Evolutionary conservation across 2,888 invertebrate species (phyloP), one percentile per base, ranked within the genome.

Genomic region (Lepidochitona cinerea): DNA sequence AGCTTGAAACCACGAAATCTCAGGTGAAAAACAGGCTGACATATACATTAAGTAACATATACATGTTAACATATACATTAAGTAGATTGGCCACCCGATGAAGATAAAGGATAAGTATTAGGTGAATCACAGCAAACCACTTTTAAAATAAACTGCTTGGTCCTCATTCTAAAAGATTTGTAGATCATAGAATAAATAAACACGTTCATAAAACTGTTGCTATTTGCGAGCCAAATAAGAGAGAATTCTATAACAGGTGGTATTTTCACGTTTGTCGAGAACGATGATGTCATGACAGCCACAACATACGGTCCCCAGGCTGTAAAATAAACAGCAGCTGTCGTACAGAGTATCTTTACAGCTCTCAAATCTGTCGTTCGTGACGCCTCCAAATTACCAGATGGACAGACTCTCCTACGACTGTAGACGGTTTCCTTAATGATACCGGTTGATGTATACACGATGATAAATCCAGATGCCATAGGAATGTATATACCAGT

Each of bases 121-220:
- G n/a, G n/a, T n/a, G n/a, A n/a, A n/a, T n/a, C n/a, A n/a, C n/a
- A n/a, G n/a, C n/a, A n/a, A n/a, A n/a, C n/a, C n/a, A n/a, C n/a
- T n/a, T n/a, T n/a, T n/a, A n/a, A n/a, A n/a, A n/a, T n/a, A n/a
- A 32, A 9, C 32, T 9, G 29, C 37, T 69, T 75, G 1, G 74
- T 69, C 37, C 75, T 71, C 14, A 72, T 37, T 26, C 80, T 36
- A 70, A 82, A 82, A 33, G 73, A 69, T 26, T 73, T 72, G 49
- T 79, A 81, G 29, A 76, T 73, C 29, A 70, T 68, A 1, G 80
- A 80, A 64, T 81, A 82, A 9, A 82, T 79, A 33, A 81, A 70
- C n/a, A 82, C 82, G 41, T 82, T 81, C 67, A 79, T 75, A 69
- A 81, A 82, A 67, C 81, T 82, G 71, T 81, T 82, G 33, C 76